Percentiles rank a stretch among this genome's conserved stretches.
Evolutionary conservation across 2,888 invertebrate genomes (phyloP).

Genomic region (Phyto melanocephala): DNA sequence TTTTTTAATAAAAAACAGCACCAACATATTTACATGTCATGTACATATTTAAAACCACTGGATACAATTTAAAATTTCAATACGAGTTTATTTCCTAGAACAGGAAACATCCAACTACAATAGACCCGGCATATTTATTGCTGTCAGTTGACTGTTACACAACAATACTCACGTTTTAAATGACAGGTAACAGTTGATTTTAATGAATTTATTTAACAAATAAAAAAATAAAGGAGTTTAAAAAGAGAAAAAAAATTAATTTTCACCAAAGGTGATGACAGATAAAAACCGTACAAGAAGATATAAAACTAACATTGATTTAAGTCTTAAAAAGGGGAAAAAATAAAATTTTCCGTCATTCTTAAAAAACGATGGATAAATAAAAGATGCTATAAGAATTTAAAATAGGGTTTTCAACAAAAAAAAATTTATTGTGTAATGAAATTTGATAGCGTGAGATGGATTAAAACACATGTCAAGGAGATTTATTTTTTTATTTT

Average conservation of each 20-base stretch:
- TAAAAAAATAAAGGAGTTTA: background rate
- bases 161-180: conserved; percentile 9
- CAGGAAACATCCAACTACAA: background rate
- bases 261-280: conserved; percentile 33
- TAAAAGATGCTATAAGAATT: conserved; percentile 27
- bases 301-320: background rate
- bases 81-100: conserved; percentile 2
- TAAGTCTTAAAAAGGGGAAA: too few relatives aligned
- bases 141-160: background rate
- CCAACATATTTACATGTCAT: too few relatives aligned
- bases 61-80: conserved; percentile 4
- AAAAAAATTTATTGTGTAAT: background rate
- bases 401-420: background rate
- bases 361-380: background rate
- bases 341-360: background rate
- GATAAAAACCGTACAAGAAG: conserved; percentile 21
- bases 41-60: background rate
- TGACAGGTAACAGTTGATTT: conserved; percentile 32
- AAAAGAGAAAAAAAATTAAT: conserved; percentile 12
- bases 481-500: background rate
- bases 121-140: background rate
- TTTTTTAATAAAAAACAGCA: background rate
- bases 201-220: conserved; percentile 29
- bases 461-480: background rate
- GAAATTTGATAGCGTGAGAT: background rate